Base-by-base conservation (phyloP, 2,113 vertebrate genomes). In the Festucalex cinctus region DNA sequence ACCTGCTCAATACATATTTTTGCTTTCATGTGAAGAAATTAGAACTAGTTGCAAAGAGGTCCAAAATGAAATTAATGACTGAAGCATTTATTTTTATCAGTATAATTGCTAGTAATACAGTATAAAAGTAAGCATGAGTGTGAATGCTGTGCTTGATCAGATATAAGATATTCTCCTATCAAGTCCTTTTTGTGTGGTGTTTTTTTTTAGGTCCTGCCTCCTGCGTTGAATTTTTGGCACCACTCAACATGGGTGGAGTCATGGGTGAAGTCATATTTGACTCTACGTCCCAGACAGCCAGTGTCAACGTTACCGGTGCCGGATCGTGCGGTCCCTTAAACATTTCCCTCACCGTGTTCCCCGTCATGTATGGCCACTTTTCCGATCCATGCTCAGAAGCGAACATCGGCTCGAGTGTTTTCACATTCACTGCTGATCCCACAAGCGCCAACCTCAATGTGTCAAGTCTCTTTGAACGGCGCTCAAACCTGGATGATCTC, bases 201-300 rank as follows among this genome's bases (percentile, higher is more conserved):
- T 0, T 73, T 6, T 72, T 80, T 86, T 63, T 75, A 93, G 92
- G 75, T 78, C 77, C 69, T 9, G 66, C 74, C 20, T 77, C 70
- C 62, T 80, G 82, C 53, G 54, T 72, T 69, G 77, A 60, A 39
- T 93, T 88, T 82, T 3, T 43, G 65, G 91, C 90, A 1, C 57
- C 71, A 35, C 67, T 93, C 14, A 93, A 93, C 75, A 93, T 93
- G 93, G 82, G 70, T 10, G 91, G 90, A n/a, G 83, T 93, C 75
- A 93, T 93, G 93, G 82, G 70, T 9, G 91, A 90, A 20, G 83
- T 93, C 28, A 32, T 32, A 24, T 89, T 93, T 65, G 43, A 93
- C 59, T 84, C 89, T 9, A 41, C 9, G 0, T 69, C 76, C 9
- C 37, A 60, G 63, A 80, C 14, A 5, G 88, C 88, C 22, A 68